Conservation (phyloP, 2,797 vertebrate species). For the Sebastes reedi region DNA sequence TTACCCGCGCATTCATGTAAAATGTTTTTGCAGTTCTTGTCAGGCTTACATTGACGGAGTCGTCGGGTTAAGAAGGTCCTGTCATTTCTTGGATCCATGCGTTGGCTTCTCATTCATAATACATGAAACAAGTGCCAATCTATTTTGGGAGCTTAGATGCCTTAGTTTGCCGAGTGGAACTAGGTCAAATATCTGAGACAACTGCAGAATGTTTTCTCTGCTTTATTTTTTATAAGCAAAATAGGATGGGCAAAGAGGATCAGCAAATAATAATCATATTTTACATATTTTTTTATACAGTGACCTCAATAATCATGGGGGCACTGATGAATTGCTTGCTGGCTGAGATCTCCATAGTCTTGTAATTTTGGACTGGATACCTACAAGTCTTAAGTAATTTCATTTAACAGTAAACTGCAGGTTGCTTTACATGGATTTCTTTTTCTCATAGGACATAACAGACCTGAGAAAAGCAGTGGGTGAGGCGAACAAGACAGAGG, state of each 20-base stretch:
- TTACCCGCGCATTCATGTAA: neutral
- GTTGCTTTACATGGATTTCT: neutral
- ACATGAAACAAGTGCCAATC: conserved; percentile 65
- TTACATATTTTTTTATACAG: neutral
- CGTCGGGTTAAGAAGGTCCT: conserved; percentile 42
- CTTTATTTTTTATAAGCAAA: conserved; percentile 17
- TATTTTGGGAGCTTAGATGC: conserved; percentile 63
- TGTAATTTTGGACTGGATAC: neutral
- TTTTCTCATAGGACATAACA: conserved; percentile 67
- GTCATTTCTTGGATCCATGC: conserved; percentile 52
- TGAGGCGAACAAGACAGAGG: conserved; percentile 77
- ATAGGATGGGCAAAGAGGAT: conserved; percentile 22
- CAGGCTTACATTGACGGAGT: conserved; percentile 33
- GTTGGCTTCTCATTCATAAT: conserved; percentile 66
- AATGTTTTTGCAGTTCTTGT: conserved; percentile 36
- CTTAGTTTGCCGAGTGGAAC: conserved; percentile 52
- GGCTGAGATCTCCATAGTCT: neutral
- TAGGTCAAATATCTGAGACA: conserved; percentile 62
- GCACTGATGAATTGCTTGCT: neutral
- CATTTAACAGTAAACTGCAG: neutral
- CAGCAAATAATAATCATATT: conserved; percentile 5
- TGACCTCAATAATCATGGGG: neutral
- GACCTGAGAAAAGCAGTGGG: conserved; percentile 70
- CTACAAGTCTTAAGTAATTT: neutral
- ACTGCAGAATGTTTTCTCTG: conserved; percentile 27